phyloP scores from a whole-genome alignment of 2,113 vertebrate genomes.

The Sus scrofa region DNA sequence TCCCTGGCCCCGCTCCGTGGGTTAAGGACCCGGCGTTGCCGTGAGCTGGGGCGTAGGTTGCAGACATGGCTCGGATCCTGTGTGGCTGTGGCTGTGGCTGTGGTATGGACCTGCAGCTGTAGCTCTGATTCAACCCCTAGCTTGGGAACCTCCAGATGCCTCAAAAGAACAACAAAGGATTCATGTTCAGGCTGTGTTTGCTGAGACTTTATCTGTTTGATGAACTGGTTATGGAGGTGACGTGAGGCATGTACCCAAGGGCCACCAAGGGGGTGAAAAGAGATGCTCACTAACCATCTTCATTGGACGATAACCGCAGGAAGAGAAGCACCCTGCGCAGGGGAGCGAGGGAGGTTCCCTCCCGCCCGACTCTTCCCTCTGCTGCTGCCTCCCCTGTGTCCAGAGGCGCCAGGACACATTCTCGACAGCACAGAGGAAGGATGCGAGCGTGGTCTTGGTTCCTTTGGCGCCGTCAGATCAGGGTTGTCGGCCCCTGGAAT shows the following conservation, averaged over 20 bases:
- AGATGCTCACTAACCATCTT: too few relatives aligned
- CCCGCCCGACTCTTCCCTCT: not conserved
- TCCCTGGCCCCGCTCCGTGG: too few relatives aligned
- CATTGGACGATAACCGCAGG: rapidly evolving
- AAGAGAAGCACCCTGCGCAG: rapidly evolving
- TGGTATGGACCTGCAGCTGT: too few relatives aligned
- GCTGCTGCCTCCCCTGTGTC: not conserved
- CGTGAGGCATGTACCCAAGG: not conserved
- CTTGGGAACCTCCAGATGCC: too few relatives aligned
- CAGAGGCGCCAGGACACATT: not conserved
- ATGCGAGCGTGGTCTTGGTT: not conserved
- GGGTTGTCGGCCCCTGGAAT: not conserved
- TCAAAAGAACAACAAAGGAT: not conserved
- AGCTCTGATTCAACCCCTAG: too few relatives aligned
- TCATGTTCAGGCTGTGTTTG: rapidly evolving
- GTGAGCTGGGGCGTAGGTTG: too few relatives aligned
- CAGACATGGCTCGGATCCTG: too few relatives aligned
- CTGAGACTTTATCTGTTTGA: too few relatives aligned
- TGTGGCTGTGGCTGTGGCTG: too few relatives aligned
- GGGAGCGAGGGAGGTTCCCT: not conserved
- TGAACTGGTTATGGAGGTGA: not conserved
- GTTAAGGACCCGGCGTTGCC: too few relatives aligned
- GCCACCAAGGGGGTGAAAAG: rapidly evolving
- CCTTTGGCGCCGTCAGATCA: not conserved
- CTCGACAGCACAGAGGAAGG: not conserved